A percentile compares a stretch with the other conserved stretches of the same genome.
These are phyloP conservation scores for Flexamia atlantica DNA, from an alignment of 2,888 invertebrate species.

Conservation along the genomic window DNA sequence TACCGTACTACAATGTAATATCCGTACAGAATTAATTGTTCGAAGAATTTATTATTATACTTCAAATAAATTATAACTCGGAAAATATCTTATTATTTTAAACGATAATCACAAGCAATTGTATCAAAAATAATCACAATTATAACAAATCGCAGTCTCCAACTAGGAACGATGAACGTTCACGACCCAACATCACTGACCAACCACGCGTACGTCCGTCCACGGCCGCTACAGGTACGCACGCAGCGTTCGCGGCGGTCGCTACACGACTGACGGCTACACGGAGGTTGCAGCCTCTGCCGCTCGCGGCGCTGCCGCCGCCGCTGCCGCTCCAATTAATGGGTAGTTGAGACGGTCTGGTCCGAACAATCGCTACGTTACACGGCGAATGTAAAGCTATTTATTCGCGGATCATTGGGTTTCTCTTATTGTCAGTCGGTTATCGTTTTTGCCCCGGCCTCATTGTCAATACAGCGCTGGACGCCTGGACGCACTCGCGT, in stretches of 20 bases:
- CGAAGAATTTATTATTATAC: no score
- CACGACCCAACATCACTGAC: no score
- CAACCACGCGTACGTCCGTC: no score
- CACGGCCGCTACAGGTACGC: background rate
- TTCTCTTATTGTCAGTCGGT: conserved; percentile 40
- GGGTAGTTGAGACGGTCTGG: conserved; percentile 17
- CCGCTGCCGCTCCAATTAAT: conserved; percentile 31
- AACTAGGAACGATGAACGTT: background rate
- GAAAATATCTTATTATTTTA: no score
- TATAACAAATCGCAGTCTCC: background rate
- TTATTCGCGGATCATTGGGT: conserved; percentile 32
- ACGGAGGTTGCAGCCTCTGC: background rate
- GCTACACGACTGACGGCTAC: background rate
- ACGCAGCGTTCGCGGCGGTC: background rate
- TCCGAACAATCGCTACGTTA: conserved; percentile 25
- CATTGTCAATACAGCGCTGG: conserved; percentile 18
- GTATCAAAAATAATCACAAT: background rate
- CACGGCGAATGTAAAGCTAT: conserved; percentile 38
- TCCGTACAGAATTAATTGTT: no score
- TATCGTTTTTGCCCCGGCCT: conserved; percentile 11
- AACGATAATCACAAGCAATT: no score
- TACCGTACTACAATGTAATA: no score
- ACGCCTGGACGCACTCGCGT: background rate
- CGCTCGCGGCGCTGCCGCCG: conserved; percentile 6
- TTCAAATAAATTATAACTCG: no score